phyloP scores from a whole-genome alignment of 2,113 vertebrate species.

The Ptychochromis oligacanthus region DNA sequence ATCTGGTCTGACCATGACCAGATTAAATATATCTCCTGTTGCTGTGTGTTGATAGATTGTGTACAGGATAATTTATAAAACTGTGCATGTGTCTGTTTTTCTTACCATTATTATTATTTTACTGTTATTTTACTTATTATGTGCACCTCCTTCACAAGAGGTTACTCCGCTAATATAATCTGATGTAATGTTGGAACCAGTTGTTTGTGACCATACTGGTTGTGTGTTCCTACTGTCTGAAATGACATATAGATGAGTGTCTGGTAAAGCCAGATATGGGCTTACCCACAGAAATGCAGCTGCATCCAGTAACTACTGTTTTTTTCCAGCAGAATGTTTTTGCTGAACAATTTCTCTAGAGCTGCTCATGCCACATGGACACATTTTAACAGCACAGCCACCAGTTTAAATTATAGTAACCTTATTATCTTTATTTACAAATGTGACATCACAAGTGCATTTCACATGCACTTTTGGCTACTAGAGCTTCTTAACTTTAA shows the following conservation, averaged over 20 bases:
- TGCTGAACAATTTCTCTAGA: background rate
- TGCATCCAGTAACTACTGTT: background rate
- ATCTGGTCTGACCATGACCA: slow-evolving; percentile 22
- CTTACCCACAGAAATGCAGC: background rate
- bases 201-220: background rate
- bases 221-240: background rate
- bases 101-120: background rate
- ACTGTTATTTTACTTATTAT: background rate
- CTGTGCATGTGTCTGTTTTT: background rate
- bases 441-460: background rate
- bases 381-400: fast-evolving
- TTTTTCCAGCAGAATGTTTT: background rate
- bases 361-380: background rate
- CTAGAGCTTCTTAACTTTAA: background rate
- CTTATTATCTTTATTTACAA: background rate
- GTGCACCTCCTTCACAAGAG: no score
- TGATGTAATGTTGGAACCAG: background rate
- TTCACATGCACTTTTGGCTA: background rate
- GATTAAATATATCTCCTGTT: slow-evolving; percentile 37
- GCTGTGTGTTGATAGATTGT: background rate
- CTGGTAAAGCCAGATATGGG: background rate
- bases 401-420: background rate
- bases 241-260: background rate
- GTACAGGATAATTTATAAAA: background rate
- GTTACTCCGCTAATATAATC: background rate